Evolutionary conservation across 2,888 invertebrate genomes (phyloP).

Genomic region (Meiosimyza platycephala): DNA sequence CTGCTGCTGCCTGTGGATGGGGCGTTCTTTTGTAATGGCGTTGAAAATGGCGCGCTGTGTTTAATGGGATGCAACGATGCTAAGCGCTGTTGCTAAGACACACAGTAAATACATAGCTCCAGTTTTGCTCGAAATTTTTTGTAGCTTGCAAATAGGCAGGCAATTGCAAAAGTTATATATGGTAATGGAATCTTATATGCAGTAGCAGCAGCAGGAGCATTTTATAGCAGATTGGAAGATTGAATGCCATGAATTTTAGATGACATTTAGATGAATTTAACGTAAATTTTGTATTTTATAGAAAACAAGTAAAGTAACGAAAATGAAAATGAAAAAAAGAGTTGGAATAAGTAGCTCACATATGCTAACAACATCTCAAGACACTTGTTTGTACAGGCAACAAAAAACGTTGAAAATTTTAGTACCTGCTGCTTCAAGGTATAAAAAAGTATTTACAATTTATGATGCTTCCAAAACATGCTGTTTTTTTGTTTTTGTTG

Average conservation of each 20-base stretch:
- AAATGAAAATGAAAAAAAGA: background rate
- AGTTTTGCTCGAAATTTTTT: too few relatives aligned
- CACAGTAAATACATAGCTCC: too few relatives aligned
- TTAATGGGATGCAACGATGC: background rate
- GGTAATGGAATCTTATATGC: background rate
- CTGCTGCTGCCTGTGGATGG: conserved; percentile 16
- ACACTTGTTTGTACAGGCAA: too few relatives aligned
- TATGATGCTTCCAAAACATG: too few relatives aligned
- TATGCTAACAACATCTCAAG: too few relatives aligned
- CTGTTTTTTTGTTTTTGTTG: too few relatives aligned
- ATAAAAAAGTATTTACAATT: too few relatives aligned
- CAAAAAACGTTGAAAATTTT: too few relatives aligned
- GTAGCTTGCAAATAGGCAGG: background rate
- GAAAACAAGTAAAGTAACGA: background rate
- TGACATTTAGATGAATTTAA: conserved; percentile 16
- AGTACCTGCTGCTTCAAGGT: too few relatives aligned
- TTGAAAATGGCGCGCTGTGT: background rate
- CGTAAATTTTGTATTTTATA: conserved; percentile 11
- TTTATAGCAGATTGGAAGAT: background rate
- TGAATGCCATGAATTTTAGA: conserved; percentile 29
- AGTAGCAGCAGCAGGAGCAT: background rate
- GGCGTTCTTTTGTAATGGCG: background rate
- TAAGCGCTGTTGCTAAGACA: background rate
- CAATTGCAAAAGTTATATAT: background rate
- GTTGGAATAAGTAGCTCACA: too few relatives aligned